A percentile compares a stretch with the other conserved stretches of the same genome.
These are phyloP conservation scores for Tribolium castaneum DNA, from an alignment of 1,140 invertebrate genomes.

Conservation along the genomic window DNA sequence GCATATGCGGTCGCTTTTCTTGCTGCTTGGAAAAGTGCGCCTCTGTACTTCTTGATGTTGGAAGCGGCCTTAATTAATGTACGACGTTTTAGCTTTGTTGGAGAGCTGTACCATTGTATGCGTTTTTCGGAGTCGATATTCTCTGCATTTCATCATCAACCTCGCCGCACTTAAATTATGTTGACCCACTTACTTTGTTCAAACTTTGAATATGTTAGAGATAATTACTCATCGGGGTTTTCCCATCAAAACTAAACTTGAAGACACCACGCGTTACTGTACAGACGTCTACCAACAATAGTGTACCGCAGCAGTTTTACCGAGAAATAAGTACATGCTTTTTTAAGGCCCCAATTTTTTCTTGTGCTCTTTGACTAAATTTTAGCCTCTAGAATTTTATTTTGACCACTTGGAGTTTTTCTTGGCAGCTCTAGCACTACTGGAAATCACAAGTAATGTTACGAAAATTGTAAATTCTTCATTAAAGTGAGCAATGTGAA, in stretches of 20 bases:
- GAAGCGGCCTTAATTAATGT: background rate
- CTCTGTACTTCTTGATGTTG: background rate
- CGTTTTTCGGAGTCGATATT: background rate
- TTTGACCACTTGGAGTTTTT: too few species aligned
- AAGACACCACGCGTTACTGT: background rate
- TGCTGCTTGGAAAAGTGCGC: conserved; percentile 7
- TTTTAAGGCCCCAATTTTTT: too few species aligned
- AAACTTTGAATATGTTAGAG: background rate
- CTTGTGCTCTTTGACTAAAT: too few species aligned
- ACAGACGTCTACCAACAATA: background rate
- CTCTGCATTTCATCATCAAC: background rate
- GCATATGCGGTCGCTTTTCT: conserved; percentile 17
- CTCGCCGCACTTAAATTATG: background rate
- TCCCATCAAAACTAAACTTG: background rate
- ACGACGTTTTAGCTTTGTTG: background rate
- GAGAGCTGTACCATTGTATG: background rate
- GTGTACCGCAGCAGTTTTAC: background rate
- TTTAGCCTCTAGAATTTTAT: too few species aligned
- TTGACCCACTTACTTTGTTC: background rate
- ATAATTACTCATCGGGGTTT: background rate
- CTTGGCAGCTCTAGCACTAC: too few species aligned
- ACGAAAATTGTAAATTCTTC: too few species aligned
- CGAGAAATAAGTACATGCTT: too few species aligned
- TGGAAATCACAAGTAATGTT: too few species aligned
- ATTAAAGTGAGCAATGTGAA: too few species aligned